Conservation (phyloP, 53 echinoderm and acorn worm genomes). For the Crossaster papposus region DNA sequence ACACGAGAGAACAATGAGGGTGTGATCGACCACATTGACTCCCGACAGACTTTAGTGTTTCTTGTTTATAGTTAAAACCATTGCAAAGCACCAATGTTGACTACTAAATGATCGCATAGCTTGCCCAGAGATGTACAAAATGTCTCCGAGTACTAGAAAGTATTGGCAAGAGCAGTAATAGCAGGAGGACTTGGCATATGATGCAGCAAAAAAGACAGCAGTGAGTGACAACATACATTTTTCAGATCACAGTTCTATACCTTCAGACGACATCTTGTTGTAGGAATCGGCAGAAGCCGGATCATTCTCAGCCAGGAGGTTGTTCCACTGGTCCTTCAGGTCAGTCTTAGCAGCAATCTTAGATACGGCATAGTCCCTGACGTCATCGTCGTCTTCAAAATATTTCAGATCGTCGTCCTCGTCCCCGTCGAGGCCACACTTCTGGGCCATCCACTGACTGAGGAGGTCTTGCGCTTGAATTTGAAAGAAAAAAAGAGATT, state of each 20-base stretch:
- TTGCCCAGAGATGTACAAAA: too few relatives aligned
- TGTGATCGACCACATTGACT: too few relatives aligned
- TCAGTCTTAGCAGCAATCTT: slow-evolving; percentile 63
- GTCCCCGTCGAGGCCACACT: slow-evolving; percentile 79
- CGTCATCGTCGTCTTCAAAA: slow-evolving; percentile 56
- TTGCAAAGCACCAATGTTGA: too few relatives aligned
- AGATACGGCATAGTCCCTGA: slow-evolving; percentile 30
- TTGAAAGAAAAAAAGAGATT: not conserved
- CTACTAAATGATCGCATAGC: too few relatives aligned
- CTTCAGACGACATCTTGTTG: slow-evolving; percentile 81
- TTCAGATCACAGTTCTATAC: too few relatives aligned
- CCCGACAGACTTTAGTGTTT: too few relatives aligned
- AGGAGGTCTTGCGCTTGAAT: slow-evolving; percentile 77
- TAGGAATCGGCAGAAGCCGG: slow-evolving; percentile 71
- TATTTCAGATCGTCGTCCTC: slow-evolving; percentile 61
- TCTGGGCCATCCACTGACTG: slow-evolving; percentile 95
- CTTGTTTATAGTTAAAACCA: too few relatives aligned
- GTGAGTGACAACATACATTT: too few relatives aligned
- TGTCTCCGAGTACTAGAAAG: too few relatives aligned
- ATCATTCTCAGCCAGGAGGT: slow-evolving; percentile 78
- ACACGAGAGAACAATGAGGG: not conserved
- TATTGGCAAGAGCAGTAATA: too few relatives aligned
- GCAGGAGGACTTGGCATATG: too few relatives aligned
- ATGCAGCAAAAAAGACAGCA: too few relatives aligned
- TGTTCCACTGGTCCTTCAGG: slow-evolving; percentile 75